A percentile compares a stretch with the other conserved stretches of the same genome.
phyloP scores from a whole-genome alignment of 2,113 vertebrate species.

The Engystomops pustulosus region DNA sequence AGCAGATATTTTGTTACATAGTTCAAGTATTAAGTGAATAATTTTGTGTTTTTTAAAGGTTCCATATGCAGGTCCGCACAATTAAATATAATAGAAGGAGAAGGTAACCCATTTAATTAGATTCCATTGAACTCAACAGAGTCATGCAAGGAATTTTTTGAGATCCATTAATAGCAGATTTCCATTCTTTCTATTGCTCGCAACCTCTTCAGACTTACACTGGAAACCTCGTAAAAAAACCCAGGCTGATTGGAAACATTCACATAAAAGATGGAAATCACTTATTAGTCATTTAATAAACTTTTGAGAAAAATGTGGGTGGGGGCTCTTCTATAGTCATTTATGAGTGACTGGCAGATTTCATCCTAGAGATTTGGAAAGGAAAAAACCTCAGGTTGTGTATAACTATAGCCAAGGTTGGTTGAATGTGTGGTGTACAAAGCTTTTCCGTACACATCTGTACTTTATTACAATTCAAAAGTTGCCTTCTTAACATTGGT shows the following conservation, averaged over 20 bases:
- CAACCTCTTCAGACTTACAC: conserved; percentile 24
- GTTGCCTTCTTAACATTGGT: conserved; percentile 71
- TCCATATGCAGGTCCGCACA: background rate
- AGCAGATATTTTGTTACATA: background rate
- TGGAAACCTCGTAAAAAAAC: conserved; percentile 47
- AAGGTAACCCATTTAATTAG: conserved; percentile 41
- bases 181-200: background rate
- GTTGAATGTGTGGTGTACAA: conserved; percentile 67
- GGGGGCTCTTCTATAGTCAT: background rate
- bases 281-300: conserved; percentile 26
- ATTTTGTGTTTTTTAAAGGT: conserved; percentile 5
- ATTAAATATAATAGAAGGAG: background rate
- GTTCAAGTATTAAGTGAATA: conserved; percentile 5
- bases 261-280: conserved; percentile 23
- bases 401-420: conserved; percentile 69
- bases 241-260: conserved; percentile 36
- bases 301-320: background rate
- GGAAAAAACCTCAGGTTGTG: conserved; percentile 66
- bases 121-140: conserved; percentile 18
- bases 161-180: conserved; percentile 27
- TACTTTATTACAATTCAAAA: conserved; percentile 77
- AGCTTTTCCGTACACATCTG: conserved; percentile 78
- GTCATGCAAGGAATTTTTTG: conserved; percentile 17
- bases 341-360: background rate
- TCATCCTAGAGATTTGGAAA: conserved; percentile 67